phyloP scores from a whole-genome alignment of 2,797 vertebrate species.

The Ambastaia sidthimunki region DNA sequence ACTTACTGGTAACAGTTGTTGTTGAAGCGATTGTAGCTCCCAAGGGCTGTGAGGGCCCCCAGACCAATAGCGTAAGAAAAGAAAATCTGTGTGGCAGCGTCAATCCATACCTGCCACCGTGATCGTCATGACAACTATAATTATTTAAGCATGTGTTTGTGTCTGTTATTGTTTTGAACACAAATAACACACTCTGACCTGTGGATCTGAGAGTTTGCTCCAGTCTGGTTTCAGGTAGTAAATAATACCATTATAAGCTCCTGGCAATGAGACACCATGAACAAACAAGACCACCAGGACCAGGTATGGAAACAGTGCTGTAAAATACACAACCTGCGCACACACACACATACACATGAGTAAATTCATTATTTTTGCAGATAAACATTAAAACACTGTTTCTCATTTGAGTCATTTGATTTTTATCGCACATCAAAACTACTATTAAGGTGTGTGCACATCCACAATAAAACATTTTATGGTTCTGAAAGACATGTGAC shows the following conservation, averaged over 20 bases:
- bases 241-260: slow-evolving; percentile 81
- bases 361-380: background rate
- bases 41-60: slow-evolving; percentile 82
- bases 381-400: slow-evolving; percentile 7
- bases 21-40: slow-evolving; percentile 87
- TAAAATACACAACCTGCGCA: slow-evolving; percentile 84
- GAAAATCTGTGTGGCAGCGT: slow-evolving; percentile 86
- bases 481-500: background rate
- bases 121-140: slow-evolving; percentile 18
- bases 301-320: slow-evolving; percentile 84
- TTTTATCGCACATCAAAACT: slow-evolving; percentile 29
- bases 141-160: background rate
- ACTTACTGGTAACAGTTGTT: slow-evolving; percentile 89
- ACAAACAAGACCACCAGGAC: slow-evolving; percentile 83
- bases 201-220: slow-evolving; percentile 85
- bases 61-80: slow-evolving; percentile 87
- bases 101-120: slow-evolving; percentile 81
- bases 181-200: slow-evolving; percentile 68
- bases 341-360: slow-evolving; percentile 18
- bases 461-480: slow-evolving; percentile 19
- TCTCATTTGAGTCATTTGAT: background rate
- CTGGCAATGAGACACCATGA: slow-evolving; percentile 82
- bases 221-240: slow-evolving; percentile 87
- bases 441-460: slow-evolving; percentile 10
- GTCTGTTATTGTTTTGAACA: slow-evolving; percentile 10